Percentiles rank a stretch among this genome's conserved stretches.
Conservation (phyloP, 2,888 invertebrate species). For the Gortyna flavago region DNA sequence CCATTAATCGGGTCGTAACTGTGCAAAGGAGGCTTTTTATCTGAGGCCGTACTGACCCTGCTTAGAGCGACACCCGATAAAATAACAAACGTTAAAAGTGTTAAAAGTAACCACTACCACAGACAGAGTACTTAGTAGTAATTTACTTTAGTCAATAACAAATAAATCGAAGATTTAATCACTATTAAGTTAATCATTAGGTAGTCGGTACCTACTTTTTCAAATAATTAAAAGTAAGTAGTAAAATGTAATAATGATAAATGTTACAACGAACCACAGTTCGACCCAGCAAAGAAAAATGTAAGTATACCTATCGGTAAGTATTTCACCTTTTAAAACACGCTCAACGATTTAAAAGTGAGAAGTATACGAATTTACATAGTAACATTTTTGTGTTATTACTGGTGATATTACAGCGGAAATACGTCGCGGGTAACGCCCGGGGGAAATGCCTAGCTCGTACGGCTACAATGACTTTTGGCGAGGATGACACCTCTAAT, state of each 20-base stretch:
- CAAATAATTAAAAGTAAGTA: no score
- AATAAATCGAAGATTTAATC: not conserved
- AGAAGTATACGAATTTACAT: conserved; percentile 33
- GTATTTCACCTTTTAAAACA: not conserved
- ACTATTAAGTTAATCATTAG: not conserved
- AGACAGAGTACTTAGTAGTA: not conserved
- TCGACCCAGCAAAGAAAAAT: not conserved
- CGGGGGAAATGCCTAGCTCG: conserved; percentile 65
- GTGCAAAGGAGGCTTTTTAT: not conserved
- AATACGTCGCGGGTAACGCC: conserved; percentile 56
- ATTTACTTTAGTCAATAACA: not conserved
- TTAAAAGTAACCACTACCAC: not conserved
- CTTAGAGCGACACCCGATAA: not conserved
- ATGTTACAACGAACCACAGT: no score
- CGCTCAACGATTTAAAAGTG: conserved; percentile 11
- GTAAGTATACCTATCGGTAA: not conserved
- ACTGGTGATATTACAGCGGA: conserved; percentile 56
- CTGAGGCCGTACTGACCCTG: no score
- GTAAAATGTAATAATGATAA: not conserved
- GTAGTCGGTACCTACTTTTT: not conserved
- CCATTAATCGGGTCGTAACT: conserved; percentile 3
- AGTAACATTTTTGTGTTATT: conserved; percentile 40
- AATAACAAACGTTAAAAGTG: not conserved
- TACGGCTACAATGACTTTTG: conserved; percentile 58
- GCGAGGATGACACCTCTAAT: conserved; percentile 60